Conservation (phyloP, 2,797 vertebrate genomes). For the Girardinus metallicus region DNA sequence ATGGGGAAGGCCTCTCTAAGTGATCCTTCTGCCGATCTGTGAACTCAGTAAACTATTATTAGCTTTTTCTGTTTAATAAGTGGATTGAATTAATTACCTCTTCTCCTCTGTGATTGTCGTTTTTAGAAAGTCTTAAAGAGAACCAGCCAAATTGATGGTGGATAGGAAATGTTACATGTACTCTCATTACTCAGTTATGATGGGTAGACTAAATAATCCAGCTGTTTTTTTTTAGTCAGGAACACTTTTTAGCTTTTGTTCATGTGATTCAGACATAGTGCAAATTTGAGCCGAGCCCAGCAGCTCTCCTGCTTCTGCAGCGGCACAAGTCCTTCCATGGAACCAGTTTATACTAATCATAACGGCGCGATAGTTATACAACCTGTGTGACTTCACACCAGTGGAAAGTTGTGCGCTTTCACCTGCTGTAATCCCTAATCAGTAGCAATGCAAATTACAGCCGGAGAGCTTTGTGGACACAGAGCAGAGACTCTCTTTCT, state of each 20-base stretch:
- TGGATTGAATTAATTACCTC: neutral
- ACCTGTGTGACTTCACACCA: neutral
- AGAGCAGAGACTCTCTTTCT: neutral
- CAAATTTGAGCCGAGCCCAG: conserved; percentile 27
- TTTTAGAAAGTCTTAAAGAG: neutral
- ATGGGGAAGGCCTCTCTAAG: neutral
- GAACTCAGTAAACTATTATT: neutral
- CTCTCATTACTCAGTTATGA: no score
- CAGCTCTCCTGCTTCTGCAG: neutral
- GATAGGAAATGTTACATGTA: neutral
- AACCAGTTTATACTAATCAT: neutral
- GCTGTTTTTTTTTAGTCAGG: fast-evolving
- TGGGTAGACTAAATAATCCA: neutral
- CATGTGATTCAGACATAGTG: conserved; percentile 8
- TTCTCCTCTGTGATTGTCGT: neutral
- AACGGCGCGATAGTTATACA: fast-evolving
- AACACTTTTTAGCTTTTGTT: conserved; percentile 24
- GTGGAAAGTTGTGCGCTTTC: neutral
- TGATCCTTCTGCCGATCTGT: neutral
- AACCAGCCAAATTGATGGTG: neutral
- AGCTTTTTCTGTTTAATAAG: neutral
- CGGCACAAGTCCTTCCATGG: conserved; percentile 42
- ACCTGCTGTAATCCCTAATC: neutral
- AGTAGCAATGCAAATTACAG: neutral
- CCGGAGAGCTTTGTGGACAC: neutral